Percentiles rank a stretch among this genome's conserved stretches.
phyloP scores from a whole-genome alignment of 1,140 invertebrate species.

The Psix sp. region DNA sequence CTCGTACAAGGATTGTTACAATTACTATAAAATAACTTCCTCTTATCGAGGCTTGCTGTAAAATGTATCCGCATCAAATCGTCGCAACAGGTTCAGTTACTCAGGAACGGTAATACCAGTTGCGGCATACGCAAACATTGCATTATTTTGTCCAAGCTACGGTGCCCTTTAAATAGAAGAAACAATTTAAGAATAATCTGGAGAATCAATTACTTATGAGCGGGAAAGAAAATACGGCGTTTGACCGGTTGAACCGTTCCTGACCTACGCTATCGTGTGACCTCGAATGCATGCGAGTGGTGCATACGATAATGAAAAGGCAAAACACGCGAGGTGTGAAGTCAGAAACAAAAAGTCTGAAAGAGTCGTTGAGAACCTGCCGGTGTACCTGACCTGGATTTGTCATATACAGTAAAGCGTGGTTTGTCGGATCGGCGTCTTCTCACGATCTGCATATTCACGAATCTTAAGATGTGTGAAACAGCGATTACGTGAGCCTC shows the following conservation, averaged over 20 bases:
- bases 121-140: conserved; percentile 10
- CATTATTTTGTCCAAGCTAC: neutral
- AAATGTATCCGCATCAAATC: conserved; percentile 25
- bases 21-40: conserved; percentile 30
- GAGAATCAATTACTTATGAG: neutral
- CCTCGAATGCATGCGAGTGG: conserved; percentile 4
- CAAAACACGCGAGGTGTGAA: conserved; percentile 13
- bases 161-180: neutral
- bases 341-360: neutral
- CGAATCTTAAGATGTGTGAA: no score
- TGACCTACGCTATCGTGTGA: conserved; percentile 21
- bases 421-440: conserved; percentile 17
- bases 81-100: conserved; percentile 43
- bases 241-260: neutral
- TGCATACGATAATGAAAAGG: conserved; percentile 18
- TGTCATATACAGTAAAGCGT: conserved; percentile 6
- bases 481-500: no score
- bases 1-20: conserved; percentile 14
- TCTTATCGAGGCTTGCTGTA: conserved; percentile 1
- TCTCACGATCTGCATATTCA: conserved; percentile 36
- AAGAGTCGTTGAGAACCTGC: neutral
- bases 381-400: neutral
- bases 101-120: conserved; percentile 29
- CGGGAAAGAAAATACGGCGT: neutral
- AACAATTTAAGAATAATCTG: conserved; percentile 1